A percentile compares a stretch with the other conserved stretches of the same genome.
These are phyloP conservation scores for Athripsodes cinereus DNA, from an alignment of 2,888 invertebrate species.

Conservation along the genomic window DNA sequence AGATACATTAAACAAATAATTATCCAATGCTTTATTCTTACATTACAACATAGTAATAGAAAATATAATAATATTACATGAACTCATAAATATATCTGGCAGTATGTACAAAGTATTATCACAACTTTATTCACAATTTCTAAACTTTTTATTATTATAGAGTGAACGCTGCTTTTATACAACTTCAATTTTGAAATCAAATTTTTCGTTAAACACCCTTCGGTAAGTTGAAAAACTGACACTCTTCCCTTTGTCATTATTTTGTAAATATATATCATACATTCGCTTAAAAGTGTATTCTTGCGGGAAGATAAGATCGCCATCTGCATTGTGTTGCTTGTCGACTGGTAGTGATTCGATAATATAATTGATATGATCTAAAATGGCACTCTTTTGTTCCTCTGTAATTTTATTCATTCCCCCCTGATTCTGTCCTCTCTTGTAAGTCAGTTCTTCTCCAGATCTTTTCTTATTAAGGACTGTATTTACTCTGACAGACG, in stretches of 20 bases:
- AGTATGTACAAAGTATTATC: too few relatives aligned
- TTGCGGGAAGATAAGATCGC: slow-evolving; percentile 3
- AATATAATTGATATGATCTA: slow-evolving; percentile 8
- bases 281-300: slow-evolving; percentile 9
- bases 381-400: slow-evolving; percentile 2
- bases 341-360: background rate
- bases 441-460: slow-evolving; percentile 9
- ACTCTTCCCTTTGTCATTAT: background rate
- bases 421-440: slow-evolving; percentile 5
- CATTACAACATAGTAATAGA: too few relatives aligned
- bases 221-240: slow-evolving; percentile 13
- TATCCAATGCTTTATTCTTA: too few relatives aligned
- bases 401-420: slow-evolving; percentile 11
- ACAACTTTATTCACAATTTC: too few relatives aligned
- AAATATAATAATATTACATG: too few relatives aligned
- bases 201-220: slow-evolving; percentile 10
- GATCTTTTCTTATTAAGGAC: slow-evolving; percentile 11
- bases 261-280: slow-evolving; percentile 10
- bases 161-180: too few relatives aligned
- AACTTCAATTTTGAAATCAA: slow-evolving; percentile 4
- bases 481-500: slow-evolving; percentile 6
- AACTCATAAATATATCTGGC: too few relatives aligned
- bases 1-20: too few relatives aligned
- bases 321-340: background rate
- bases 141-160: too few relatives aligned